Evolutionary conservation across 2,888 invertebrate species (phyloP).

Genomic region (Hypercompe scribonia): DNA sequence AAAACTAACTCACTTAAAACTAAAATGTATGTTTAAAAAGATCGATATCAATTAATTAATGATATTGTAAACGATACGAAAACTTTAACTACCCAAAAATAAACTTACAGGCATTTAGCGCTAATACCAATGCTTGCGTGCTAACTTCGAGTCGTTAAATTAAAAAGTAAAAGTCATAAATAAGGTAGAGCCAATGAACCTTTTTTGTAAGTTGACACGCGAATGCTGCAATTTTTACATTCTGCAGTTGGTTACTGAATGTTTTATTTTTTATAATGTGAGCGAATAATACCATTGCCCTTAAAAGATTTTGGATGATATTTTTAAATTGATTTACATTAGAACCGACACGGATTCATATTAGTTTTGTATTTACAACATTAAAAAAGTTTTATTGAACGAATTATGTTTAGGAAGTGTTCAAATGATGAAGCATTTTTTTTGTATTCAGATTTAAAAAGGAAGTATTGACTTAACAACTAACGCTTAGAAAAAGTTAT

Average conservation of each 20-base stretch:
- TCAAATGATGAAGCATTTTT: background rate
- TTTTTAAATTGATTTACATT: background rate
- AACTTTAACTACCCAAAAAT: slow-evolving; percentile 41
- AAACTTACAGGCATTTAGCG: slow-evolving; percentile 42
- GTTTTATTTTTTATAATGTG: slow-evolving; percentile 39
- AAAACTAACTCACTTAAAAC: background rate
- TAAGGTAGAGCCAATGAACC: slow-evolving; percentile 67
- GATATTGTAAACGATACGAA: slow-evolving; percentile 31
- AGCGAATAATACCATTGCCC: slow-evolving; percentile 34
- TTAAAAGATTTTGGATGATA: slow-evolving; percentile 16
- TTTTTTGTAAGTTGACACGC: slow-evolving; percentile 61
- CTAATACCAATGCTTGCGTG: slow-evolving; percentile 65
- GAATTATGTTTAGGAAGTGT: background rate
- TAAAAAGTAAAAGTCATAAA: slow-evolving; percentile 73
- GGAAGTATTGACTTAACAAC: background rate
- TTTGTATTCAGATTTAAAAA: background rate
- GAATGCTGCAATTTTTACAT: slow-evolving; percentile 53
- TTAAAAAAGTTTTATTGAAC: background rate
- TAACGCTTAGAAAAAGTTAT: background rate
- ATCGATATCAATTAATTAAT: slow-evolving; percentile 51
- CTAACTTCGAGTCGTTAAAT: slow-evolving; percentile 62
- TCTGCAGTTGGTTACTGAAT: slow-evolving; percentile 51
- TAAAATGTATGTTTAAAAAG: slow-evolving; percentile 16
- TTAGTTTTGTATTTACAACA: too few species aligned
- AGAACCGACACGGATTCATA: too few species aligned